phyloP scores from a whole-genome alignment of 2,797 vertebrate genomes.

The Gorsachius magnificus region DNA sequence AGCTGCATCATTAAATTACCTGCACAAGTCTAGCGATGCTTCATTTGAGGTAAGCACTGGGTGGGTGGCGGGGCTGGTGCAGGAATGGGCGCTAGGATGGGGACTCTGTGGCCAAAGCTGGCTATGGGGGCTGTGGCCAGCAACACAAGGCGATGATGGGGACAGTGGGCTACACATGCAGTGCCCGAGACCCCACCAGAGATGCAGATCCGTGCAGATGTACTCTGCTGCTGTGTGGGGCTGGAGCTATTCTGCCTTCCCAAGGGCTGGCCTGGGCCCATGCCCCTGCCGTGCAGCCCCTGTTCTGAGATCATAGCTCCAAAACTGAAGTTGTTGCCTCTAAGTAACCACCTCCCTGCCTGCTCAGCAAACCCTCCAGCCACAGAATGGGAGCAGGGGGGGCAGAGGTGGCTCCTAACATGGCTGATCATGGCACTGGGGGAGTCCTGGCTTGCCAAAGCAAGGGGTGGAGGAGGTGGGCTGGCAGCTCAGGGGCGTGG shows the following conservation, averaged over 20 bases:
- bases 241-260: not conserved
- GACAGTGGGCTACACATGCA: rapidly evolving
- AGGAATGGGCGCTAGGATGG: rapidly evolving
- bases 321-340: not conserved
- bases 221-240: not conserved
- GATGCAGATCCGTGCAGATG: rapidly evolving
- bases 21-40: constrained; percentile 89
- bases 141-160: rapidly evolving
- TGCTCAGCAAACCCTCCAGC: not conserved
- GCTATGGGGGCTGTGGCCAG: not conserved
- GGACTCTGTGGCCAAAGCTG: not conserved
- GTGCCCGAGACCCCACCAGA: rapidly evolving
- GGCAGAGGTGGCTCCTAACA: not conserved
- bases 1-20: constrained; percentile 91
- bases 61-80: rapidly evolving
- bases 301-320: not conserved
- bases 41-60: constrained; percentile 83
- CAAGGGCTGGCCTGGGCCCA: no score
- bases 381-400: not conserved
- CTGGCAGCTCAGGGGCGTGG: rapidly evolving
- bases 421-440: no score
- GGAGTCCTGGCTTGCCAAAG: rapidly evolving
- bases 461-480: not conserved
- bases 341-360: not conserved
- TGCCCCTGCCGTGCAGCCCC: not conserved